Base-by-base conservation (phyloP, 2,113 vertebrate genomes). In the Chloebia gouldiae region DNA sequence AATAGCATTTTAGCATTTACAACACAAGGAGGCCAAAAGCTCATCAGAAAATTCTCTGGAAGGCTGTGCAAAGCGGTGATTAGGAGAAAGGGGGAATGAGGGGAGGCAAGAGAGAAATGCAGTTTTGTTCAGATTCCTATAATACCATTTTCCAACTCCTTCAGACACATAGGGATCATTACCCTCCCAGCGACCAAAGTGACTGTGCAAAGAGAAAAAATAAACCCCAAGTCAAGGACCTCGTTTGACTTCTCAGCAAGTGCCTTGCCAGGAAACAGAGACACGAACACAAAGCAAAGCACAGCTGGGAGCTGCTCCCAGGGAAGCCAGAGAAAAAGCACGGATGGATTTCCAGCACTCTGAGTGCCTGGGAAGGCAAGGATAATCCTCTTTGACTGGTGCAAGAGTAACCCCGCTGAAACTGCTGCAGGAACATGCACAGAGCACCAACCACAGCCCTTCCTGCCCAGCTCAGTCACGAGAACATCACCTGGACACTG, bases 21-120 rank as follows among this genome's bases (percentile, higher is more conserved):
- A 88, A 86, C 53, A 90, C 50, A 90, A 30, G 84, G 60, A 90
- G 49, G 49, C 49, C 64, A 69, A 93, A 92, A 90, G 56, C 87
- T 71, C 80, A 64, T 82, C 51, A 57, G 40, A 89, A 94, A 95
- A 94, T 44, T 80, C 82, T 87, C 90, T 86, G 90, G 37, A 95
- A 87, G 50, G 44, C 86, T 47, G 18, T 33, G n/a, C 11, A 64
- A 56, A 82, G 63, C 6, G 8, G 60, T 65, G 47, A 80, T 87
- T 69, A 88, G 79, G 24, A 61, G 61, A 91, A 68, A 60, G 21
- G 21, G 44, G 11, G 64, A 82, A 44, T 20, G 23, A 79, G 76
- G n/a, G 7, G 8, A 79, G 3, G 20, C 2, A 0, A 66, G 37
- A 47, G 18, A 76, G 37, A 56, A 68, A 76, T 4, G 25, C 42